Conservation (phyloP, 2,113 vertebrate genomes). For the Cyphomyrus discorhynchus region DNA sequence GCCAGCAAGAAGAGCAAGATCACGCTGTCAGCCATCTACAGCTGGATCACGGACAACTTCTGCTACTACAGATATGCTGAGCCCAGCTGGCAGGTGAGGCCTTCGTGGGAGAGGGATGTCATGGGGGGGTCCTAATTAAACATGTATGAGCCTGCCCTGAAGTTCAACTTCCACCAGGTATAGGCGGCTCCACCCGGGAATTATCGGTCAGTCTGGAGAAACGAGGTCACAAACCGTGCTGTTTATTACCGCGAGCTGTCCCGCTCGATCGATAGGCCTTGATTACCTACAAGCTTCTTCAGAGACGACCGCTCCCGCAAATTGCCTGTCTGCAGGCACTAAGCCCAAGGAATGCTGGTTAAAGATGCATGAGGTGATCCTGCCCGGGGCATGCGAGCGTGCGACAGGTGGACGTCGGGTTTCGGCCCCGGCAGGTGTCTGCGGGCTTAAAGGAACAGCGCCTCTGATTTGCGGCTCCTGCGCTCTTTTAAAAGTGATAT, state of each 20-base stretch:
- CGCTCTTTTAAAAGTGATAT: background rate
- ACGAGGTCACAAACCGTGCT: background rate
- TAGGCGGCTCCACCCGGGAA: background rate
- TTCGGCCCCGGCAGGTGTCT: background rate
- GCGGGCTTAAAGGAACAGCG: slow-evolving; percentile 15
- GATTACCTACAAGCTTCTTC: background rate
- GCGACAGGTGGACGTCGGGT: slow-evolving; percentile 19
- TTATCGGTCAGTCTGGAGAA: background rate
- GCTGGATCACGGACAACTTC: slow-evolving; percentile 53
- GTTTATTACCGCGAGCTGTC: background rate
- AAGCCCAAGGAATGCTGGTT: background rate
- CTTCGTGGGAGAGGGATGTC: background rate
- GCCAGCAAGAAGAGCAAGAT: slow-evolving; percentile 42
- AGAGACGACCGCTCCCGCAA: background rate
- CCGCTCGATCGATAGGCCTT: background rate
- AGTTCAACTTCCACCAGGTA: background rate
- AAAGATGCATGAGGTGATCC: slow-evolving; percentile 19
- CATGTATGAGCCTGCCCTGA: background rate
- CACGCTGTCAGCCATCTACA: slow-evolving; percentile 47
- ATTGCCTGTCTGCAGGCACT: background rate
- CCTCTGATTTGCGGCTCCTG: background rate
- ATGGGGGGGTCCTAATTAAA: background rate
- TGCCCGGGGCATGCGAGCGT: background rate
- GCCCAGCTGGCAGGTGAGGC: slow-evolving; percentile 51
- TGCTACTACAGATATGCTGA: slow-evolving; percentile 48